A percentile compares a stretch with the other conserved stretches of the same genome.
Evolutionary conservation across 2,797 vertebrate genomes (phyloP).

Genomic region (Typhlichthys eigenmanni): DNA sequence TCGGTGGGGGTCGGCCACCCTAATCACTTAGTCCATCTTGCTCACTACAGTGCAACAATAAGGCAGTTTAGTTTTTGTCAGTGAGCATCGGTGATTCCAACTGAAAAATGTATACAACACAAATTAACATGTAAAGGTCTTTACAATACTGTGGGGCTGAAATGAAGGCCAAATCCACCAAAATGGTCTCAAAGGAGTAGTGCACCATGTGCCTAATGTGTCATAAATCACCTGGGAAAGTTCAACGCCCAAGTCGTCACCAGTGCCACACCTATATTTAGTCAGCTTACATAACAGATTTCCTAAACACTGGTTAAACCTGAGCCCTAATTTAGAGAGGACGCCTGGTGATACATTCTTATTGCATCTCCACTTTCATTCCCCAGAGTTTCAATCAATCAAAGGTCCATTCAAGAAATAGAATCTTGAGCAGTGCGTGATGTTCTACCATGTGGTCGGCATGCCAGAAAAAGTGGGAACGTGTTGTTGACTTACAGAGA

Average conservation of each 20-base stretch:
- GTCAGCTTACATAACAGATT: conserved; percentile 30
- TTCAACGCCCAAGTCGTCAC: neutral
- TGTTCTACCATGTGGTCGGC: conserved; percentile 10
- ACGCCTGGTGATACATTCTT: conserved; percentile 28
- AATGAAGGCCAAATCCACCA: no score
- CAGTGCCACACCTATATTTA: conserved; percentile 40
- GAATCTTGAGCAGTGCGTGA: conserved; percentile 1
- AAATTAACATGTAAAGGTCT: no score
- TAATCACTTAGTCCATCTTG: no score
- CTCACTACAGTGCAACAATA: no score
- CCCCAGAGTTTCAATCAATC: conserved; percentile 23
- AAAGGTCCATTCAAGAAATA: conserved; percentile 20
- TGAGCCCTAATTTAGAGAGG: conserved; percentile 28
- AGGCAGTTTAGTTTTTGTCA: no score
- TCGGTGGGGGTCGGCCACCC: no score
- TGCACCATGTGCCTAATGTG: no score
- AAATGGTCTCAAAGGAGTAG: no score
- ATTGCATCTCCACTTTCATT: conserved; percentile 21
- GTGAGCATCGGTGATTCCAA: no score
- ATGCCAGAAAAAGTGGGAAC: conserved; percentile 10
- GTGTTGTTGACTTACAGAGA: conserved; percentile 75
- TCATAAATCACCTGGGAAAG: no score
- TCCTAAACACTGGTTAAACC: conserved; percentile 39
- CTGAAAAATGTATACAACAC: no score
- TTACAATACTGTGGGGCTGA: no score